A percentile compares a stretch with the other conserved stretches of the same genome.
phyloP scores from a whole-genome alignment of 1,140 invertebrate species.

The Battus philenor region DNA sequence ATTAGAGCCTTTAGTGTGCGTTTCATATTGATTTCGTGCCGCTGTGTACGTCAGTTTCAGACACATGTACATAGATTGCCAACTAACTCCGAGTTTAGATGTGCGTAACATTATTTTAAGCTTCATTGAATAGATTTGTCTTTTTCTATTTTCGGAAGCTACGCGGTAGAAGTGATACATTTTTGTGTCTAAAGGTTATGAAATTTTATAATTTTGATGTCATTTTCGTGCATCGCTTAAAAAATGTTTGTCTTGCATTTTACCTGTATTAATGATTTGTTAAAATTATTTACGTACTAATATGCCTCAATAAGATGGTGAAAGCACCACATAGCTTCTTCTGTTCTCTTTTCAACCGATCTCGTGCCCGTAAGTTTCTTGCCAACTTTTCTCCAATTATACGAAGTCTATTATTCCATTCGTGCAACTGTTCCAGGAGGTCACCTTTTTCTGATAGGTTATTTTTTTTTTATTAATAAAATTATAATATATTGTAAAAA shows the following conservation, averaged over 20 bases:
- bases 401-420: slow-evolving; percentile 43
- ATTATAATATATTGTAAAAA: too few relatives aligned
- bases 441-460: slow-evolving; percentile 30
- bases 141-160: slow-evolving; percentile 16
- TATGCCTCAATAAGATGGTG: slow-evolving; percentile 51
- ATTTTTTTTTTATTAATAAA: too few relatives aligned
- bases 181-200: too few relatives aligned
- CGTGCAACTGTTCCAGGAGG: slow-evolving; percentile 35
- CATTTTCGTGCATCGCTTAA: background rate
- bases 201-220: background rate
- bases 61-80: slow-evolving; percentile 34
- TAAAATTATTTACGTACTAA: slow-evolving; percentile 38
- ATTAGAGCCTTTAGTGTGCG: slow-evolving; percentile 45
- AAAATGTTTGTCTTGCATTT: too few relatives aligned
- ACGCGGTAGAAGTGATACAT: too few relatives aligned
- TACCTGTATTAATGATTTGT: too few relatives aligned
- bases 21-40: slow-evolving; percentile 60
- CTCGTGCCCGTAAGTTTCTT: slow-evolving; percentile 44
- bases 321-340: slow-evolving; percentile 62
- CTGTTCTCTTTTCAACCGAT: slow-evolving; percentile 51
- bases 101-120: slow-evolving; percentile 49
- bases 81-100: slow-evolving; percentile 24
- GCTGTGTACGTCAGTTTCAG: slow-evolving; percentile 58
- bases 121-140: slow-evolving; percentile 43
- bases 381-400: slow-evolving; percentile 48